Base-by-base conservation (phyloP, 2,888 invertebrate genomes). In the Antitype chi region DNA sequence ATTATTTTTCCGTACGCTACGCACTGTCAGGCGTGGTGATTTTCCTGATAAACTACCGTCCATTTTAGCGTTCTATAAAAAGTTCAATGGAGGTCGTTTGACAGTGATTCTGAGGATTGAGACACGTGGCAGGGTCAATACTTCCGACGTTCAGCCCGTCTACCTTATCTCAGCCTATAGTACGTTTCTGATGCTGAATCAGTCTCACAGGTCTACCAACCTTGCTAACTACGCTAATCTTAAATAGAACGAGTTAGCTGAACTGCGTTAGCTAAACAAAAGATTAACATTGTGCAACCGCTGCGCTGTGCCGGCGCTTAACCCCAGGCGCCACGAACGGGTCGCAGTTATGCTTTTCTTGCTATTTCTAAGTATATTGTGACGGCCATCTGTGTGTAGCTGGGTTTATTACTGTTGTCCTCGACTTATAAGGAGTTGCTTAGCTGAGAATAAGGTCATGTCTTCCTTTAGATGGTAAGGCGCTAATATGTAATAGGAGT, bases 341-440 rank as follows among this genome's bases (percentile, higher is more conserved):
- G 74, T 79, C 86, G 69, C 68, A 47, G 80, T 80, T 80, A 67
- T 81, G 63, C 62, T 64, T 77, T 80, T 52, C 71, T 80, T 63
- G 76, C 66, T 78, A 85, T 87, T 87, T 86, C 86, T 80, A 47
- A 47, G 43, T 47, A 87, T 73, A 85, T 70, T 80, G 55, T 70
- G 64, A 20, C 81, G 76, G 57, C 55, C 80, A 75, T 81, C 75
- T 80, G 80, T 81, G 32, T 70, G 70, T 80, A 38, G 38, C 55
- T 38, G 28, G 43, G 25, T 67, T 70, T 80, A 69, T 17, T 69
- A 23, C 32, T 9, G 52, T 32, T 70, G 75, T 59, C 32, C 68
- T 57, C 11, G 57, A 23, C 75, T 32, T 81, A 38, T 67, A 81
- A 43, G 64, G 80, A 80, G 1, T 64, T 80, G 74, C 63, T 80